A percentile compares a stretch with the other conserved stretches of the same genome.
Conservation (phyloP, 2,888 invertebrate species). For the Helleia helle region DNA sequence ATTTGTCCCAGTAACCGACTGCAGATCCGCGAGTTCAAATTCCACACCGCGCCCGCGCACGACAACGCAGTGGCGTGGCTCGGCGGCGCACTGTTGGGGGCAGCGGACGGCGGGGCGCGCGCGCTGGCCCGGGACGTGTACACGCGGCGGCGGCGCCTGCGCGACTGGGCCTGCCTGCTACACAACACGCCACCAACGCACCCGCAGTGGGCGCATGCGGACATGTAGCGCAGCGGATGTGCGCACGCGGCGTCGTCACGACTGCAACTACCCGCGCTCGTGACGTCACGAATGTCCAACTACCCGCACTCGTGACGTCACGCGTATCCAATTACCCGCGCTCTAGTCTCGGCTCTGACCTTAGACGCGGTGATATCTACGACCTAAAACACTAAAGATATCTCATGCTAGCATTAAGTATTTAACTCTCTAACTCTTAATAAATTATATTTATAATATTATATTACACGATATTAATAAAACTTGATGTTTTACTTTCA, state of each 20-base stretch:
- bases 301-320: no score
- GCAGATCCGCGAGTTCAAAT: slow-evolving; percentile 71
- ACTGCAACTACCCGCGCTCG: no score
- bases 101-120: slow-evolving; percentile 75
- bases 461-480: no score
- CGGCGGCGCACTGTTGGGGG: slow-evolving; percentile 77
- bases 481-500: no score
- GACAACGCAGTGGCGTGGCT: slow-evolving; percentile 91
- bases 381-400: no score
- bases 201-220: slow-evolving; percentile 25
- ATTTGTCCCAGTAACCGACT: slow-evolving; percentile 27
- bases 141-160: slow-evolving; percentile 77
- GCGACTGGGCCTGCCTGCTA: slow-evolving; percentile 86
- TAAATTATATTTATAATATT: no score
- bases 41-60: slow-evolving; percentile 83
- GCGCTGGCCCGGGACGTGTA: slow-evolving; percentile 85
- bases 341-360: no score
- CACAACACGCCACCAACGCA: slow-evolving; percentile 66
- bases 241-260: background rate
- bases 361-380: no score
- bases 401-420: no score
- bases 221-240: background rate
- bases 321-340: no score
- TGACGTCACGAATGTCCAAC: no score
- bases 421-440: no score